These are phyloP conservation scores for Danionella cerebrum DNA, from an alignment of 2,113 vertebrate species.

Conservation along the genomic window DNA sequence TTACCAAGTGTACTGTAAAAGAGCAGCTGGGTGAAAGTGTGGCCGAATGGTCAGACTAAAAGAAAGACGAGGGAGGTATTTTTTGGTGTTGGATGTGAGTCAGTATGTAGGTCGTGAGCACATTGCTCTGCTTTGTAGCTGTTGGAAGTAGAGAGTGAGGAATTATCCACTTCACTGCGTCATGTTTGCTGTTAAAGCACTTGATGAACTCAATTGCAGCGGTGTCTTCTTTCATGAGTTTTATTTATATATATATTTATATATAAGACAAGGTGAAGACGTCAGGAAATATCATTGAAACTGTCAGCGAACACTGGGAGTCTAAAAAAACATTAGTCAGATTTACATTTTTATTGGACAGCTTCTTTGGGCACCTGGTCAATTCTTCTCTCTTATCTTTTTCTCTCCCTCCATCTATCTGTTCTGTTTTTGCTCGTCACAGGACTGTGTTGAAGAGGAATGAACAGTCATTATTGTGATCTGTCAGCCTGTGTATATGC, in stretches of 20 bases:
- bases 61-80: not conserved
- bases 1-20: too few relatives aligned
- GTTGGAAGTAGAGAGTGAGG: conserved; percentile 18
- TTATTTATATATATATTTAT: not conserved
- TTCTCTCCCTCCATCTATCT: not conserved
- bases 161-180: conserved; percentile 29
- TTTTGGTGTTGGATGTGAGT: conserved; percentile 16
- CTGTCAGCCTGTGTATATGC: conserved; percentile 9
- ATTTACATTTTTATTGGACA: too few relatives aligned
- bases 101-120: conserved; percentile 22
- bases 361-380: too few relatives aligned
- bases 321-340: too few relatives aligned
- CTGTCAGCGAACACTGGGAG: too few relatives aligned
- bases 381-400: too few relatives aligned
- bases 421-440: not conserved
- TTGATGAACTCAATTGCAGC: not conserved
- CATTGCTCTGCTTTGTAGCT: conserved; percentile 10
- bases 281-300: too few relatives aligned
- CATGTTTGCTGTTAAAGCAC: not conserved
- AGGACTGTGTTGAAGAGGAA: not conserved
- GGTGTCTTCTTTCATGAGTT: not conserved
- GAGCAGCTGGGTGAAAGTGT: conserved; percentile 32
- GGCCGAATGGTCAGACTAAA: conserved; percentile 29
- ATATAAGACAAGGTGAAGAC: not conserved
- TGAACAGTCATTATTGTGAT: conserved; percentile 11